phyloP scores from a whole-genome alignment of 2,888 invertebrate genomes.

The Atherix ibis region DNA sequence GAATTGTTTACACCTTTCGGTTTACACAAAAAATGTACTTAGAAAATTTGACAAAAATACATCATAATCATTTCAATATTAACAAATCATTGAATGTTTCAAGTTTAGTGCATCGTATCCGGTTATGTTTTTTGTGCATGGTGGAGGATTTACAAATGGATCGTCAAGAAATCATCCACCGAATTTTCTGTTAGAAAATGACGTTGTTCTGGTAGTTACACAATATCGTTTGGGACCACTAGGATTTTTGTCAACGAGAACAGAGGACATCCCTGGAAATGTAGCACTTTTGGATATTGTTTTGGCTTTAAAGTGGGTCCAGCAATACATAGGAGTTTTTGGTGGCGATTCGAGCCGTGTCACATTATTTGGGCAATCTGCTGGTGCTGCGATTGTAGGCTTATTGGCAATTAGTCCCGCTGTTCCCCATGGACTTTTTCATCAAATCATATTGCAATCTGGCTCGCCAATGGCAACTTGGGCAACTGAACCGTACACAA shows the following conservation, averaged over 20 bases:
- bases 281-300: conserved; percentile 36
- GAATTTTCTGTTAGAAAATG: conserved; percentile 31
- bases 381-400: conserved; percentile 35
- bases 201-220: conserved; percentile 35
- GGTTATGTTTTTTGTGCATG: conserved; percentile 34
- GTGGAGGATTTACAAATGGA: conserved; percentile 31
- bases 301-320: conserved; percentile 37
- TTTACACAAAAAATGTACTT: conserved; percentile 29
- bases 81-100: neutral
- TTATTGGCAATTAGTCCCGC: conserved; percentile 32
- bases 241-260: conserved; percentile 36
- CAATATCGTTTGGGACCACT: conserved; percentile 37
- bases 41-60: neutral
- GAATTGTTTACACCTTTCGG: conserved; percentile 27
- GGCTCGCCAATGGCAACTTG: conserved; percentile 36
- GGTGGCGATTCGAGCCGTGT: conserved; percentile 36
- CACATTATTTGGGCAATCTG: conserved; percentile 39
- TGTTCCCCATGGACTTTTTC: conserved; percentile 27
- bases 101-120: conserved; percentile 23
- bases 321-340: conserved; percentile 33
- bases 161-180: conserved; percentile 27
- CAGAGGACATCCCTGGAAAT: conserved; percentile 37
- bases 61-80: neutral
- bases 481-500: conserved; percentile 32
- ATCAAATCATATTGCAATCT: conserved; percentile 36